Evolutionary conservation across 2,888 invertebrate species (phyloP), one percentile per base, ranked within the genome.

Genomic region (Mamestra brassicae): DNA sequence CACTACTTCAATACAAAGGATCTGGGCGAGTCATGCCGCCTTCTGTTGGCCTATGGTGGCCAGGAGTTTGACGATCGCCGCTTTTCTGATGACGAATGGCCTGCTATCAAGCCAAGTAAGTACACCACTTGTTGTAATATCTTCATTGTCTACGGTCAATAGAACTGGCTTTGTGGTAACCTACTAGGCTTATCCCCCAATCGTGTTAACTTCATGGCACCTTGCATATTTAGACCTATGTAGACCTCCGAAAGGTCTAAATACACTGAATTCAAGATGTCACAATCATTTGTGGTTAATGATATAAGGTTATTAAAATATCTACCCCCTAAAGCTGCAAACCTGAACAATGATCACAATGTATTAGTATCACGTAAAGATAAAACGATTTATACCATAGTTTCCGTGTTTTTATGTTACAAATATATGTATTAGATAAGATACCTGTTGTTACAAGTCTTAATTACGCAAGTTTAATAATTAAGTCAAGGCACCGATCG

Each of bases 1-100:
- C 94, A 94, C 55, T 98, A 98, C 88, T 98, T 98, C 91, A 93
- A 96, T 65, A 89, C 97, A 47, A 97, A 96, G 90, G 97, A 97
- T 4, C 90, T 97, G 36, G 98, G 95, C 0, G 98, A 98, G 88
- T 95, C 97, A 5, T 94, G 97, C 62, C 95, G 98, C 38, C 95
- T 97, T 84, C 92, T 98, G 47, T 90, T 98, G 74, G 95, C 97
- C 4, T 97, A 97, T 83, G 97, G 97, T 8, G 97, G 95, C 38
- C 92, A 97, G 62, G 96, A 97, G 64, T 98, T 97, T 81, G 97
- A 97, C 87, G 98, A 98, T 90, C 89, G 90, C 64, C 95, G 97
- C 34, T 83, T 97, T 11, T 64, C 92, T 1, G 17, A 70, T 0
- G 95, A 95, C 0, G 92, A 97, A 10, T 97, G 97, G 97, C 93